phyloP scores from a whole-genome alignment of 2,797 vertebrate genomes.

The Streptopelia turtur region DNA sequence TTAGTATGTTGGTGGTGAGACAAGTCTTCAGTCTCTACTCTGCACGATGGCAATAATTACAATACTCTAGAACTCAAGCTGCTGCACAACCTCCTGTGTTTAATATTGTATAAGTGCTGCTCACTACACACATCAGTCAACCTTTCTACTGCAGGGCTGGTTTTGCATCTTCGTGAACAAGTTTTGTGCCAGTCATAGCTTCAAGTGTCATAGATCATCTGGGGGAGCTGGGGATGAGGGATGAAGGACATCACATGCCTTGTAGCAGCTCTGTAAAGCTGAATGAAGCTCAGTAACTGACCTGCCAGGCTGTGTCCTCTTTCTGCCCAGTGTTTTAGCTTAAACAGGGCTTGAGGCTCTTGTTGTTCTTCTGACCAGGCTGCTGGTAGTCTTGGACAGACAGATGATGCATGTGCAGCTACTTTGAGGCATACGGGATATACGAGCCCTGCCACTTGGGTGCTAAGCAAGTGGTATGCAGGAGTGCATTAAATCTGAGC shows the following conservation, averaged over 20 bases:
- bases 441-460: not conserved
- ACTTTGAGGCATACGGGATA: not conserved
- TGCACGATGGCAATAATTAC: not conserved
- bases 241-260: not conserved
- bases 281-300: not conserved
- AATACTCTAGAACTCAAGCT: not conserved
- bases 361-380: not conserved
- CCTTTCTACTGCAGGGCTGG: not conserved
- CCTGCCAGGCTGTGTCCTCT: not conserved
- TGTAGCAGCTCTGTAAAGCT: accelerated
- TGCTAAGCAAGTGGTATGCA: not conserved
- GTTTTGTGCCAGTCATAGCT: not conserved
- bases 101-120: not conserved
- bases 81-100: not conserved
- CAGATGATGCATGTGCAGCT: accelerated
- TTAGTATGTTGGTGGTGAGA: not conserved
- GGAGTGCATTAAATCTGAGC: not conserved
- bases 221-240: not conserved
- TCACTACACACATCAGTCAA: not conserved
- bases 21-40: not conserved
- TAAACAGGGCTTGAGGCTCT: not conserved
- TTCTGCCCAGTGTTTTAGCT: not conserved
- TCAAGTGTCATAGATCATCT: not conserved
- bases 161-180: not conserved
- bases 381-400: not conserved